Evolutionary conservation across 2,797 vertebrate species (phyloP).

Genomic region (Aythya fuligula): DNA sequence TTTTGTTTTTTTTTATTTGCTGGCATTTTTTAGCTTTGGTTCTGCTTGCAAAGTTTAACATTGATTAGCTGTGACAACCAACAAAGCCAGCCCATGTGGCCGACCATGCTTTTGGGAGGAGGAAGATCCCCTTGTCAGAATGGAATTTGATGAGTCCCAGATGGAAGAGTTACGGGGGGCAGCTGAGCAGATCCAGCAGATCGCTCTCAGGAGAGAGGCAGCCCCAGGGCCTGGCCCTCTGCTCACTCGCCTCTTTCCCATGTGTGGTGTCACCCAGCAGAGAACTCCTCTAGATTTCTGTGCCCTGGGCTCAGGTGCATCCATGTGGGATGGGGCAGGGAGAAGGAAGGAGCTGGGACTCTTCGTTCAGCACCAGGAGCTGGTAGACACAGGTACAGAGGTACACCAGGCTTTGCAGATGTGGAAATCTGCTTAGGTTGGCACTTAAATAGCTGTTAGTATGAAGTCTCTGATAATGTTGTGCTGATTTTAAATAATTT

Average conservation of each 20-base stretch:
- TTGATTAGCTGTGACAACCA: conserved; percentile 10
- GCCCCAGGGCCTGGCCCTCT: neutral
- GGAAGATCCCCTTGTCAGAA: neutral
- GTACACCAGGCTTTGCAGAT: fast-evolving
- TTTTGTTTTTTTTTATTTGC: neutral
- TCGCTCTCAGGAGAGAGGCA: neutral
- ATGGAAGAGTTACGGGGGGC: neutral
- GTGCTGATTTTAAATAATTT: neutral
- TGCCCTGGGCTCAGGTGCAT: neutral
- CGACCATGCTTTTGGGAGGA: neutral
- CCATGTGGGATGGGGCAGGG: neutral
- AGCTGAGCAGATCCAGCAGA: neutral
- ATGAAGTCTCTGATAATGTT: neutral
- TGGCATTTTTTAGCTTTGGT: conserved; percentile 23
- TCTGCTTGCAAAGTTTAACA: conserved; percentile 14
- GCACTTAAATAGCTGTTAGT: neutral
- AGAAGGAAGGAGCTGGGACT: neutral
- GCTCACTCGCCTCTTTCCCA: neutral
- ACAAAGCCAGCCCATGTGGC: conserved; percentile 5
- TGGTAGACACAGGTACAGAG: neutral
- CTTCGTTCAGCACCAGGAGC: neutral
- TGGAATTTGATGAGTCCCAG: neutral
- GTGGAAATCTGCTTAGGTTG: neutral
- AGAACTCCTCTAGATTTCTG: neutral
- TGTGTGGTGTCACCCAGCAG: neutral